Percentiles rank a stretch among this genome's conserved stretches.
These are phyloP conservation scores for Mastigias papua DNA, from an alignment of 30 jellyfish, hydroid and myxozoan species.

Conservation along the genomic window DNA sequence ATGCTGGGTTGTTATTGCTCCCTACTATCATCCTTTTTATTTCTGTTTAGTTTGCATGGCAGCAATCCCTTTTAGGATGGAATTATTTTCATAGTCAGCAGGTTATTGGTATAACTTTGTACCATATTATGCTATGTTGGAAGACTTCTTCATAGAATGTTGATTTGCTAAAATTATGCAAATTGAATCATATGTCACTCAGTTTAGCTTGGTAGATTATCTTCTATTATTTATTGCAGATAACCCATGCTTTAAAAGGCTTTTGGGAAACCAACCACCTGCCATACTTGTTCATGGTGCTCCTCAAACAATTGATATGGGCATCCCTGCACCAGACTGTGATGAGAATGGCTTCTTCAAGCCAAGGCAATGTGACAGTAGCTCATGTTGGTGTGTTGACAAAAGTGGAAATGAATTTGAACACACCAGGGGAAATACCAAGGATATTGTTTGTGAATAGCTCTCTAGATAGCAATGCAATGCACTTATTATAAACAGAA, in stretches of 20 bases:
- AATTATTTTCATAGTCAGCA: no score
- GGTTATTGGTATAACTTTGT: no score
- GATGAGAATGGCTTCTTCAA: conserved; percentile 46
- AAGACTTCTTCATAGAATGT: no score
- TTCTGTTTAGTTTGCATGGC: no score
- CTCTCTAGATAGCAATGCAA: not conserved
- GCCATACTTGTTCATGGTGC: conserved; percentile 58
- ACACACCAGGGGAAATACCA: conserved; percentile 14
- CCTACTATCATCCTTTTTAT: no score
- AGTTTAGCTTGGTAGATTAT: not conserved
- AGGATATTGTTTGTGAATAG: conserved; percentile 1
- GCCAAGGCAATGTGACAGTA: conserved; percentile 44
- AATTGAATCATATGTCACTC: no score
- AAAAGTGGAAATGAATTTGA: conserved; percentile 27
- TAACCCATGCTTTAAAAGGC: conserved; percentile 61
- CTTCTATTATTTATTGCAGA: not conserved
- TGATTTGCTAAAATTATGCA: no score
- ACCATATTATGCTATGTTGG: no score
- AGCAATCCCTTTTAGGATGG: no score
- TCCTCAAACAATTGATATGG: not conserved
- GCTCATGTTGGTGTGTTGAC: conserved; percentile 66
- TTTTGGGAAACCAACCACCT: conserved; percentile 62
- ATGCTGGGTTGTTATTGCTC: no score
- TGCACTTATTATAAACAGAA: not conserved
- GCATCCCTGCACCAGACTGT: conserved; percentile 42